These are phyloP conservation scores for Phortica variegata DNA, from an alignment of 1,140 invertebrate species.

Conservation along the genomic window DNA sequence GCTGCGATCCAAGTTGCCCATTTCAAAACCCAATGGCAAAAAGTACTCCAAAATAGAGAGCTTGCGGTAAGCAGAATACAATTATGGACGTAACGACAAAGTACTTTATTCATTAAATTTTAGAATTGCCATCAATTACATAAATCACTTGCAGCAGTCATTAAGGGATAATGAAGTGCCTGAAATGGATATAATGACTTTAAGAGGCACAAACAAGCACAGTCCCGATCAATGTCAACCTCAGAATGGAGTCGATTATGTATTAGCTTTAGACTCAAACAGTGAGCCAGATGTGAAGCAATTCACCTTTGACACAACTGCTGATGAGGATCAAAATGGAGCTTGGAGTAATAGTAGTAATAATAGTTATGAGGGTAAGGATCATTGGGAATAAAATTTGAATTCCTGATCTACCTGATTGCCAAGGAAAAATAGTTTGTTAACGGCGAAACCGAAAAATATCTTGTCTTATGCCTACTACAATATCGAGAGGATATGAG, in stretches of 20 bases:
- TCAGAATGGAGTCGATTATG: conserved; percentile 29
- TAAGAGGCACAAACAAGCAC: conserved; percentile 15
- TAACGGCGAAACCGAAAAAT: too few species aligned
- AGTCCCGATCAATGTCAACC: background rate
- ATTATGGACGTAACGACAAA: background rate
- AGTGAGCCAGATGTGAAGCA: too few species aligned
- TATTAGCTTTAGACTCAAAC: conserved; percentile 26
- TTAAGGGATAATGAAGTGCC: conserved; percentile 29
- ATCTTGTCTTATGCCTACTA: too few species aligned
- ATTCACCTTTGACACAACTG: too few species aligned
- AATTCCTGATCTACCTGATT: too few species aligned
- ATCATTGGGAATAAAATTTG: conserved; percentile 30
- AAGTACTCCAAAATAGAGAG: conserved; percentile 87
- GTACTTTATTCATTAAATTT: background rate
- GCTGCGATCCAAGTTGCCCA: conserved; percentile 74
- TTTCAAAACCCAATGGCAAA: conserved; percentile 81
- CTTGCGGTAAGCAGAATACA: conserved; percentile 62
- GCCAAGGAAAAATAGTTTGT: too few species aligned
- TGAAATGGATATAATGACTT: conserved; percentile 22
- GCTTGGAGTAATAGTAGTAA: conserved; percentile 1
- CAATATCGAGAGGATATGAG: too few species aligned
- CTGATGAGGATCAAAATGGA: too few species aligned
- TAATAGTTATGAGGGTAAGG: too few species aligned
- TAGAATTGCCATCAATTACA: conserved; percentile 78
- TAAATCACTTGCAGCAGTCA: conserved; percentile 68